A percentile compares a stretch with the other conserved stretches of the same genome.
Conservation (phyloP, 2,888 invertebrate species). For the Lobophora halterata region DNA sequence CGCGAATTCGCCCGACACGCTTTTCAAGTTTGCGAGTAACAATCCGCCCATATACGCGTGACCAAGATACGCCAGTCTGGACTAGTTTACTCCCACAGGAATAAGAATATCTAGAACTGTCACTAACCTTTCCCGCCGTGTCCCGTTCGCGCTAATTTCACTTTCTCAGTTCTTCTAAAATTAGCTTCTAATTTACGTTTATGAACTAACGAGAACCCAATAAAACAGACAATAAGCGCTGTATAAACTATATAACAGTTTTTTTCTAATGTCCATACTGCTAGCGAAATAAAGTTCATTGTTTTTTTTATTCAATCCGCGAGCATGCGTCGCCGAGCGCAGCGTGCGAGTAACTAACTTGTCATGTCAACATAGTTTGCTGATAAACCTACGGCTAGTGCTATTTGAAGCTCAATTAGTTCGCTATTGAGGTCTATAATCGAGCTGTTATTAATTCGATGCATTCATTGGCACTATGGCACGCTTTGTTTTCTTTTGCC, state of each 20-base stretch:
- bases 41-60: no score
- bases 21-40: no score
- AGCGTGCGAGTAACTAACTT: conserved; percentile 33
- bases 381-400: conserved; percentile 14
- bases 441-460: not conserved
- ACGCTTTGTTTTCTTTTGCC: conserved; percentile 15
- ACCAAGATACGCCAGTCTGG: no score
- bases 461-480: conserved; percentile 4
- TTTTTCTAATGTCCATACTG: conserved; percentile 66
- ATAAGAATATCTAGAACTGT: conserved; percentile 21
- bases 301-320: conserved; percentile 23
- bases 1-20: no score
- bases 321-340: conserved; percentile 25
- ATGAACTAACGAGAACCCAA: conserved; percentile 64
- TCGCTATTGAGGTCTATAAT: conserved; percentile 9
- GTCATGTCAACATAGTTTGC: conserved; percentile 14
- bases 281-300: conserved; percentile 67
- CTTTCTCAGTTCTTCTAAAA: conserved; percentile 47
- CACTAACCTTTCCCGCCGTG: conserved; percentile 53
- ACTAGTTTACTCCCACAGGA: not conserved
- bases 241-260: conserved; percentile 70
- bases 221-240: conserved; percentile 57
- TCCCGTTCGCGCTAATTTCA: conserved; percentile 48
- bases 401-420: conserved; percentile 15
- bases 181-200: conserved; percentile 59